Evolutionary conservation across 2,797 vertebrate species (phyloP).

Genomic region (Characodon lateralis): DNA sequence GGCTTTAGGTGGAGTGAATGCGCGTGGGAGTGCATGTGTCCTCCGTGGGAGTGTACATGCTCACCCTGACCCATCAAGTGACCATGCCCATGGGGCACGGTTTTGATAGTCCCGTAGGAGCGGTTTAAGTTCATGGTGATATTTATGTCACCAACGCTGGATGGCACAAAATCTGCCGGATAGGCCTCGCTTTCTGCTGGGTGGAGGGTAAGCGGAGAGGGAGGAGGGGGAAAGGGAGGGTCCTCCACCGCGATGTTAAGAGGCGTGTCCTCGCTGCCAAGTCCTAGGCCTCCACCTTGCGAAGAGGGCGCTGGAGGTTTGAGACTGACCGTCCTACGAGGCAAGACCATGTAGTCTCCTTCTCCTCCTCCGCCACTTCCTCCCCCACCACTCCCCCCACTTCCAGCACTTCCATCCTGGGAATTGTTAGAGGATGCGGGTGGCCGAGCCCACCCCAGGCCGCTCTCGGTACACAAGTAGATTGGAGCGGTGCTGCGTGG

Average conservation of each 20-base stretch:
- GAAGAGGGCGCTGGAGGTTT: slow-evolving; percentile 83
- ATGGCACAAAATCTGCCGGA: slow-evolving; percentile 85
- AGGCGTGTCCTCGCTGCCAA: slow-evolving; percentile 86
- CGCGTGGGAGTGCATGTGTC: slow-evolving; percentile 78
- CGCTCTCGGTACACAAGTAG: slow-evolving; percentile 94
- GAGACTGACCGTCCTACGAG: slow-evolving; percentile 91
- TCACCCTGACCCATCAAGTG: slow-evolving; percentile 73
- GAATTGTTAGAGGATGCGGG: slow-evolving; percentile 80
- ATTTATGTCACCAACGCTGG: slow-evolving; percentile 87
- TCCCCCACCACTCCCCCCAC: slow-evolving; percentile 76
- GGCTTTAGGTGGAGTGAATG: slow-evolving; percentile 93
- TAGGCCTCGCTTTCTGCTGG: slow-evolving; percentile 88
- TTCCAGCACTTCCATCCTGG: slow-evolving; percentile 74
- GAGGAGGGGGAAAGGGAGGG: slow-evolving; percentile 84
- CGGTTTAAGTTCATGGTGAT: slow-evolving; percentile 89
- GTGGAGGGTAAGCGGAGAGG: slow-evolving; percentile 83
- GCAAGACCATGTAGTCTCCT: slow-evolving; percentile 98
- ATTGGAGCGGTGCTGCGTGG: slow-evolving; percentile 82
- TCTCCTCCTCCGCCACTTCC: slow-evolving; percentile 79
- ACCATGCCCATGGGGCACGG: slow-evolving; percentile 84
- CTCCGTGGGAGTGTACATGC: slow-evolving; percentile 76
- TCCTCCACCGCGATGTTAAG: slow-evolving; percentile 86
- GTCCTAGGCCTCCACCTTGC: slow-evolving; percentile 70
- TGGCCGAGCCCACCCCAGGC: slow-evolving; percentile 89
- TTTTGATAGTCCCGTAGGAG: slow-evolving; percentile 93